Conservation (phyloP, 2,888 invertebrate genomes). For the Oxyscelio sp. region DNA sequence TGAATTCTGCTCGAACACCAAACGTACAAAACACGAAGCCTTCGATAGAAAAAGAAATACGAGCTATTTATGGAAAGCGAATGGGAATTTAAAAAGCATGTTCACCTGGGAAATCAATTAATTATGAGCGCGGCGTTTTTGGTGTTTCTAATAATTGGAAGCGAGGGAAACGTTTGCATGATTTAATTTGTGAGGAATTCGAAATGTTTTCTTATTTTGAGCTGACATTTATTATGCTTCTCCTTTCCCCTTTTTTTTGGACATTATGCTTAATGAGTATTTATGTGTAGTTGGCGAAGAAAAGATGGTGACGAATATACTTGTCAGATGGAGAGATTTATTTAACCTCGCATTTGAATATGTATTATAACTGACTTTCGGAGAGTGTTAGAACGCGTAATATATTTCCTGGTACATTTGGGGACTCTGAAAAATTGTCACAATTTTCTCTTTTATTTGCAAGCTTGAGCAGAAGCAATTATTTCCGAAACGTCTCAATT, state of each 20-base stretch:
- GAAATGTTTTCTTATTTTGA: constrained; percentile 21
- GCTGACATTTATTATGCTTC: constrained; percentile 45
- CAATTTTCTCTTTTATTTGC: constrained; percentile 16
- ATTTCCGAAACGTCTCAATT: constrained; percentile 48
- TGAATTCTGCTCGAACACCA: too few relatives aligned
- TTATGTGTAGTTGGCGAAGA: constrained; percentile 39
- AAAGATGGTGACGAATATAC: constrained; percentile 7
- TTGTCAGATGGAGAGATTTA: constrained; percentile 4
- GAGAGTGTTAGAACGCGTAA: too few relatives aligned
- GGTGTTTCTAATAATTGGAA: constrained; percentile 14
- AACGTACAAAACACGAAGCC: constrained; percentile 21
- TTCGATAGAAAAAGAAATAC: constrained; percentile 24
- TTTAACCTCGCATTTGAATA: too few relatives aligned
- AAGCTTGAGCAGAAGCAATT: constrained; percentile 30
- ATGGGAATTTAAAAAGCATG: constrained; percentile 25
- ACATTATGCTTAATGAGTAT: constrained; percentile 56
- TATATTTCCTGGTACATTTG: too few relatives aligned
- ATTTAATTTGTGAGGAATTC: constrained; percentile 30
- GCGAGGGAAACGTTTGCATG: constrained; percentile 25
- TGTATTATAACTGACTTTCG: too few relatives aligned
- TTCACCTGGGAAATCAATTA: constrained; percentile 34
- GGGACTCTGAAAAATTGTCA: constrained; percentile 11
- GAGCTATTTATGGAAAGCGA: constrained; percentile 52
- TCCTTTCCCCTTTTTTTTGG: neutral
- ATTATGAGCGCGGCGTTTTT: constrained; percentile 8